Evolutionary conservation across 2,113 vertebrate genomes (phyloP).

Genomic region (Prolemur simus): DNA sequence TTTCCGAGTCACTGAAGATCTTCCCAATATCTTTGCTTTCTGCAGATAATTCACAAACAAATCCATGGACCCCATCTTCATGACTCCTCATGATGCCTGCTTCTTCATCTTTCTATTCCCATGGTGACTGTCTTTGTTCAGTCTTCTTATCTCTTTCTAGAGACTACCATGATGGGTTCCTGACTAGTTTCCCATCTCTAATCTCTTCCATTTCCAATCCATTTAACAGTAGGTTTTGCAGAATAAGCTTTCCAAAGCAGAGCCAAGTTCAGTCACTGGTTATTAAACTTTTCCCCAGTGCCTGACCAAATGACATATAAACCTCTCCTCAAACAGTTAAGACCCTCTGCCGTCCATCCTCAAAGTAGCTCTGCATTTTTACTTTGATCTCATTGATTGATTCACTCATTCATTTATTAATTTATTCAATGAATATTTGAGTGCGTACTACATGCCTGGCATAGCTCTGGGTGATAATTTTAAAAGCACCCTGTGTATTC

Average conservation of each 20-base stretch:
- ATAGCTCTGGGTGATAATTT: not conserved
- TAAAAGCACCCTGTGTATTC: not conserved
- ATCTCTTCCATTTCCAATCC: not conserved
- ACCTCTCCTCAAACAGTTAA: not conserved
- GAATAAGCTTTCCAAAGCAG: not conserved
- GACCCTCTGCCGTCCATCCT: not conserved
- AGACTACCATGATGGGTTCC: not conserved
- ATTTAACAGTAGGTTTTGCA: conserved; percentile 4
- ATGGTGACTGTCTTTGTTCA: not conserved
- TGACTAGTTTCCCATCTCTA: not conserved
- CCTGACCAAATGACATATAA: not conserved
- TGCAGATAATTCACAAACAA: not conserved
- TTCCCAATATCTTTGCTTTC: not conserved
- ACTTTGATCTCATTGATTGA: not conserved
- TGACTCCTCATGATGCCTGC: not conserved
- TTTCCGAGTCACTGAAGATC: not conserved
- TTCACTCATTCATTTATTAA: not conserved
- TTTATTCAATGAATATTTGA: not conserved
- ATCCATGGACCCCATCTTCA: not conserved
- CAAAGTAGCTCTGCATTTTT: not conserved
- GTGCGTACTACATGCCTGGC: not conserved
- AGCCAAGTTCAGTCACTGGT: not conserved
- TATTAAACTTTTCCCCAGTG: not conserved
- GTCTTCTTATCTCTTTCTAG: not conserved
- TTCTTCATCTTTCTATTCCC: not conserved